Base-by-base conservation (phyloP, 2,113 vertebrate genomes). In the Xenus cinereus region DNA sequence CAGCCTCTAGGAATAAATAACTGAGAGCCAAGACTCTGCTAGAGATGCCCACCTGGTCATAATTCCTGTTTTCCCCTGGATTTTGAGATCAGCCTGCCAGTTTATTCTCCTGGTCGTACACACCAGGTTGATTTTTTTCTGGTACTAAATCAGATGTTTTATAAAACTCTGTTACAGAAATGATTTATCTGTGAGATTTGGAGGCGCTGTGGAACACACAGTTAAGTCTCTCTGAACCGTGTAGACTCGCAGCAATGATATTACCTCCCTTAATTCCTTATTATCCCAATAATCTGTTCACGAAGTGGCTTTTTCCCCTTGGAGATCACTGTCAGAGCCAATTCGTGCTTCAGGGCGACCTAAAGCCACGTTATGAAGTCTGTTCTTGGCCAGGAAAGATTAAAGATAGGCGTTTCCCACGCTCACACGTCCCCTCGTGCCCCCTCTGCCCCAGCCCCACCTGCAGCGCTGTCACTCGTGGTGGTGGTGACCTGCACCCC, bases 401-500 rank as follows among this genome's bases (percentile, higher is more conserved):
- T 2, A 23, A 78, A 56, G 60, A 51, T 14, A 14, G 4, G 2
- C 19, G 60, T 76, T 33, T 79, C 66, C 81, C 51, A 21, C 0
- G 1, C 60, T 67, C 8, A 0, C 5, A 7, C 32, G 4, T 66
- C 73, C 62, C 82, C 7, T 0, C 2, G 1, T 79, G 32, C 19
- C 17, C 64, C 6, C 51, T 46, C 48, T 79, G 39, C 17, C 71
- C 60, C 39, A 2, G 62, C 45, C 27, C 73, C n/a, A 14, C 69
- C 21, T 1, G 6, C 39, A 39, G 59, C 45, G 1, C n/a, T 24
- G 33, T 48, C 51, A 17, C 62, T 63, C 3, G 2, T 0, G 0
- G 48, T 64, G 45, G 13, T 4, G 2, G 1, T 75, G 66, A 45
- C 71, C 48, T 85, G 33, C 62, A 53, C 50, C 33, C 71, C 51